phyloP scores from a whole-genome alignment of 2,113 vertebrate genomes.

The Polyodon spathula region DNA sequence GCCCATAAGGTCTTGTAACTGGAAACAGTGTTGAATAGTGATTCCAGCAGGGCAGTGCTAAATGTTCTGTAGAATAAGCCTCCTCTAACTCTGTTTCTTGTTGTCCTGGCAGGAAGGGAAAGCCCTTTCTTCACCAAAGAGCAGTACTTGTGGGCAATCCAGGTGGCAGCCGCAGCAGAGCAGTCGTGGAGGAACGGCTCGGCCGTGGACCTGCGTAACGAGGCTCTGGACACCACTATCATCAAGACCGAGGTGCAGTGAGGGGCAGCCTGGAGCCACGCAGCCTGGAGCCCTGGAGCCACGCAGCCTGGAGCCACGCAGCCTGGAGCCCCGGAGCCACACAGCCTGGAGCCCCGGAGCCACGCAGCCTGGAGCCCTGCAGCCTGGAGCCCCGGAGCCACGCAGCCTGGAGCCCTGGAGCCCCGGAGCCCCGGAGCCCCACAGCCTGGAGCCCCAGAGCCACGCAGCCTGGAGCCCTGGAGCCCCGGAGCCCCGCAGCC shows the following conservation, averaged over 20 bases:
- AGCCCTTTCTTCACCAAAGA: conserved; percentile 35
- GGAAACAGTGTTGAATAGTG: background rate
- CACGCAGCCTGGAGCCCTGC: no score
- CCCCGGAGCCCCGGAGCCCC: no score
- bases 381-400: no score
- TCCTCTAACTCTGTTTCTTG: background rate
- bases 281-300: background rate
- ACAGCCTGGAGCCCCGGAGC: no score
- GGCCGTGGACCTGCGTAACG: conserved; percentile 3
- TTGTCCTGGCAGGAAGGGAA: conserved; percentile 29
- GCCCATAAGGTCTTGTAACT: background rate
- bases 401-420: no score
- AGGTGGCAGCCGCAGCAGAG: conserved; percentile 20
- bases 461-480: background rate
- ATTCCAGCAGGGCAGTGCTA: background rate
- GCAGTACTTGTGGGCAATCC: conserved; percentile 26
- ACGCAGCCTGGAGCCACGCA: no score
- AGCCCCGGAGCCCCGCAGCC: no score
- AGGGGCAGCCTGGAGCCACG: background rate
- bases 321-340: no score
- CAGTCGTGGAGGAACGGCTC: conserved; percentile 32
- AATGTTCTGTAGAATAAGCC: background rate
- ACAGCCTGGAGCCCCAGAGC: no score
- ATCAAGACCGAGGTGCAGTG: conserved; percentile 33
- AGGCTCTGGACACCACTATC: rapidly evolving